These are phyloP conservation scores for Meiosimyza platycephala DNA, from an alignment of 2,888 invertebrate species.

Conservation along the genomic window DNA sequence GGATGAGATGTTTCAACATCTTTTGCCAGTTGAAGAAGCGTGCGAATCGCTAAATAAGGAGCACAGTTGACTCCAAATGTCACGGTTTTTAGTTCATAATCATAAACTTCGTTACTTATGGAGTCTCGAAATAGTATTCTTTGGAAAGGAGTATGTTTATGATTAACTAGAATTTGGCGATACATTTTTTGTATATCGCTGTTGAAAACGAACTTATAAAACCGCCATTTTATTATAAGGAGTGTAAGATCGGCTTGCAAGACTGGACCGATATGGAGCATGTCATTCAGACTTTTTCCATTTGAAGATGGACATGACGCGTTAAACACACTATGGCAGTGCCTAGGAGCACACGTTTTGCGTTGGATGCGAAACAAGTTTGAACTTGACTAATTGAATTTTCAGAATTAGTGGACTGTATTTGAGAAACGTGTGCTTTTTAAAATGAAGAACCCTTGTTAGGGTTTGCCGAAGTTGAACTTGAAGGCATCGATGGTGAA, in stretches of 20 bases:
- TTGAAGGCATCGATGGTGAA: neutral
- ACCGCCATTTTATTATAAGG: slow-evolving; percentile 25
- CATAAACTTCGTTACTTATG: no score
- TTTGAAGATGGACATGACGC: neutral
- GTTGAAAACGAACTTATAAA: slow-evolving; percentile 18
- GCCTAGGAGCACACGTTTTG: neutral
- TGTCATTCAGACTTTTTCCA: slow-evolving; percentile 22
- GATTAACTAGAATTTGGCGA: neutral
- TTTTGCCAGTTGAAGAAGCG: no score
- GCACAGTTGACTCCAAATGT: no score
- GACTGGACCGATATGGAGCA: slow-evolving; percentile 21
- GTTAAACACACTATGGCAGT: slow-evolving; percentile 1
- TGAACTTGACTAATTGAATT: neutral
- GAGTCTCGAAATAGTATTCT: no score
- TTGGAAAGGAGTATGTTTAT: no score
- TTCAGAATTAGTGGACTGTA: slow-evolving; percentile 10
- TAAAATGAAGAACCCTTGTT: no score
- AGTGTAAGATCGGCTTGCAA: slow-evolving; percentile 23
- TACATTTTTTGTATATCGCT: no score
- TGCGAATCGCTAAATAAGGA: no score
- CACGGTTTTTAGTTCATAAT: no score
- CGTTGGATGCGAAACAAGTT: neutral
- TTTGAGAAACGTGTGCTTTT: neutral
- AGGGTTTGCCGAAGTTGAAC: neutral
- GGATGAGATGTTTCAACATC: no score